Conservation (phyloP, 2,113 vertebrate species). For the Stegostoma tigrinum region DNA sequence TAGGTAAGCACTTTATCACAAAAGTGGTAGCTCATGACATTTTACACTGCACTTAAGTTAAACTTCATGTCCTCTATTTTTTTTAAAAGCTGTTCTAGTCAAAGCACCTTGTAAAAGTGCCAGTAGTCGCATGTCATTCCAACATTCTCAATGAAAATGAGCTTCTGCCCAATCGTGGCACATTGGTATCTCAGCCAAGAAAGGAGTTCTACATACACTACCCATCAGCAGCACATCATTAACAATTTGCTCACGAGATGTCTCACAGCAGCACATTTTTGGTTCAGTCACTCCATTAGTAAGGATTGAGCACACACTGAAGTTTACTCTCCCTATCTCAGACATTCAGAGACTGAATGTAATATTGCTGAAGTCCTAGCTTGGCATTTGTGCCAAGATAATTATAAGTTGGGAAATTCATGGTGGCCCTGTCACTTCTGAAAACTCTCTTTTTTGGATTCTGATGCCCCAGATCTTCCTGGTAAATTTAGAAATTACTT, state of each 20-base stretch:
- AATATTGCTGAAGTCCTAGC: not conserved
- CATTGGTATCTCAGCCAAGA: not conserved
- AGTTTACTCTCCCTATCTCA: not conserved
- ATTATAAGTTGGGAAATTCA: not conserved
- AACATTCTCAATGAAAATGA: not conserved
- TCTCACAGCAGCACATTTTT: not conserved
- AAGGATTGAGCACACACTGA: not conserved
- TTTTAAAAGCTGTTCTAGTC: not conserved
- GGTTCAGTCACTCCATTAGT: not conserved
- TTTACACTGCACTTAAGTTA: not conserved
- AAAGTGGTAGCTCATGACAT: not conserved
- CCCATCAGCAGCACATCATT: not conserved
- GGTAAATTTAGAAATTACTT: not conserved
- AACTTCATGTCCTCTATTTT: not conserved
- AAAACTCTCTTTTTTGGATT: not conserved
- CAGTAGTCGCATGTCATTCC: not conserved
- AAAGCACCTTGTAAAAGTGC: not conserved
- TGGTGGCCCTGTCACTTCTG: not conserved
- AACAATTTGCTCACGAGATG: not conserved
- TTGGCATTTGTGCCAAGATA: not conserved
- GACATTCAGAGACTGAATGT: not conserved
- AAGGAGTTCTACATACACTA: not conserved
- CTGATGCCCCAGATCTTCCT: not conserved
- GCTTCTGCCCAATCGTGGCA: too few relatives aligned
- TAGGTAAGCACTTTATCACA: not conserved